phyloP scores from a whole-genome alignment of 1,140 invertebrate genomes.

The Drosophila insularis region DNA sequence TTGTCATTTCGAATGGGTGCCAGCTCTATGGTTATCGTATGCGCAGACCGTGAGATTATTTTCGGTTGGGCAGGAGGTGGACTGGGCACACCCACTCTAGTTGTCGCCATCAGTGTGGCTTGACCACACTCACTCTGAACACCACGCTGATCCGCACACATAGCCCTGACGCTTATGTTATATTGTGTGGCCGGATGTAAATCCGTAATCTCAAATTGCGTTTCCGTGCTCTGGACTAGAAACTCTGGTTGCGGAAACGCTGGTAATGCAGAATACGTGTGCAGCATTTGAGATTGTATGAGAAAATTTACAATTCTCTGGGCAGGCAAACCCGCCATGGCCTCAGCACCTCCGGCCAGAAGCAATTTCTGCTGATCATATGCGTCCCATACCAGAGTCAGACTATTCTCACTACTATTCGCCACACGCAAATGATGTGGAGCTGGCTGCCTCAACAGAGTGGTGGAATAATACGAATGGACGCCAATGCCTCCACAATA shows the following conservation, averaged over 20 bases:
- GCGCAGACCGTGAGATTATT: constrained; percentile 84
- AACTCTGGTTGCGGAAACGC: constrained; percentile 77
- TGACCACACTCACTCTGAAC: constrained; percentile 84
- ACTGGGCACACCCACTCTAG: constrained; percentile 87
- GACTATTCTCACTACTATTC: constrained; percentile 84
- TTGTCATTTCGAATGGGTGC: constrained; percentile 87
- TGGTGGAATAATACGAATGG: constrained; percentile 84
- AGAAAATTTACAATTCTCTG: constrained; percentile 83
- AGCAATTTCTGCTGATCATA: constrained; percentile 73
- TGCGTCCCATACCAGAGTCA: constrained; percentile 83
- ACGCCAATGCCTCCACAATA: constrained; percentile 83
- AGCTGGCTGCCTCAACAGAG: constrained; percentile 79
- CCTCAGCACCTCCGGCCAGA: constrained; percentile 45
- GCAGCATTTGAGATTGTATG: constrained; percentile 82
- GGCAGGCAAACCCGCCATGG: constrained; percentile 27
- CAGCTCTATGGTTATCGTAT: constrained; percentile 86
- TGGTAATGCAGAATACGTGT: constrained; percentile 82
- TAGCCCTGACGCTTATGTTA: constrained; percentile 87
- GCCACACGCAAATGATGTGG: constrained; percentile 81
- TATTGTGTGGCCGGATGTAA: constrained; percentile 89
- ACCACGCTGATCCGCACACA: constrained; percentile 82
- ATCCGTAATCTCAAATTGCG: constrained; percentile 84
- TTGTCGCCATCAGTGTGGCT: constrained; percentile 84
- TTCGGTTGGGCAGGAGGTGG: constrained; percentile 85
- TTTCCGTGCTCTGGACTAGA: constrained; percentile 83